phyloP scores from a whole-genome alignment of 2,113 vertebrate genomes.

The Pomatostomus ruficeps region DNA sequence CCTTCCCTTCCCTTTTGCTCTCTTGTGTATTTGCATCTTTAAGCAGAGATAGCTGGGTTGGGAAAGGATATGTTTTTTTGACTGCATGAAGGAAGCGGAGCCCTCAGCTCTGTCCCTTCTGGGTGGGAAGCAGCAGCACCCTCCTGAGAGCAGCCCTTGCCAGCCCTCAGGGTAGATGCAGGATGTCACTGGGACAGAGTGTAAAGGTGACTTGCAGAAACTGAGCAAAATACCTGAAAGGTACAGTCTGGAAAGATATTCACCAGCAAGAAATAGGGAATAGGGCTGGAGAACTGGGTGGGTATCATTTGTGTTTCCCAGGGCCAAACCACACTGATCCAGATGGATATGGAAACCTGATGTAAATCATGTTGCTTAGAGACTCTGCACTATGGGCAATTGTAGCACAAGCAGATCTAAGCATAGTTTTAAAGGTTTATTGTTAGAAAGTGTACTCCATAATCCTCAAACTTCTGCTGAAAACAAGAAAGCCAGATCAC shows the following conservation, averaged over 20 bases:
- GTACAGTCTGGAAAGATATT: neutral
- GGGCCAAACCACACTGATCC: neutral
- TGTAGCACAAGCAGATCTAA: neutral
- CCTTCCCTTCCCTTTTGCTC: neutral
- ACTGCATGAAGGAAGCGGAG: neutral
- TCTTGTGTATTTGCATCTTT: neutral
- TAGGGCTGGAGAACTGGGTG: neutral
- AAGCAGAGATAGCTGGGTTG: neutral
- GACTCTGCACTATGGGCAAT: neutral
- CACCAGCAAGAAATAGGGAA: neutral
- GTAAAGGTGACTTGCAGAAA: neutral
- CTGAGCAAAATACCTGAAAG: neutral
- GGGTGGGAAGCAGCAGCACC: neutral
- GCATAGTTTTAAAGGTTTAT: neutral
- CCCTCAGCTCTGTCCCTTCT: rapidly evolving
- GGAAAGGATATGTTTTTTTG: neutral
- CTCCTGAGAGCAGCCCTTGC: neutral
- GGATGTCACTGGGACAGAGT: neutral
- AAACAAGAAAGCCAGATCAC: neutral
- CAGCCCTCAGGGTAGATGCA: neutral
- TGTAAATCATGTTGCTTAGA: neutral
- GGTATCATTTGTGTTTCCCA: neutral
- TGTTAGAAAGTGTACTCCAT: neutral
- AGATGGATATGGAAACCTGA: neutral
- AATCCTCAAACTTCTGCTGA: neutral